Base-by-base conservation (phyloP, 1,140 invertebrate species). In the Eumaeus atala region DNA sequence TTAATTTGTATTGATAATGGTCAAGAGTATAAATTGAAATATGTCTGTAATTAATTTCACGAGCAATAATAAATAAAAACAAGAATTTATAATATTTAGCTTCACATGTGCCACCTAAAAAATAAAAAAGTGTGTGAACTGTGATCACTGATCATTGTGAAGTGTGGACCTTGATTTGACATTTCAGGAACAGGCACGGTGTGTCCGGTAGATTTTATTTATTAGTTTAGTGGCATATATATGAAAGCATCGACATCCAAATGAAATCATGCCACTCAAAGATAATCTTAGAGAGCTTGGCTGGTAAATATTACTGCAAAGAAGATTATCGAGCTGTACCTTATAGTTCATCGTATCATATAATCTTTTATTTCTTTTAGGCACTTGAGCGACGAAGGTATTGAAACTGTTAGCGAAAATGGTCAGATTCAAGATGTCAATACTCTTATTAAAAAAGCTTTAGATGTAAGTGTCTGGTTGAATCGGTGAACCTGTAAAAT, bases 311-410 rank as follows among this genome's bases (percentile, higher is more conserved):
- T 54, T 28, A 28, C 21, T 6, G 21, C 6, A 28, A 28, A 28
- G 21, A 28, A 28, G 21, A 3, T 28, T 28, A 28, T 28, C 2
- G 21, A 28, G 2, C 21, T 28, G 21, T 28, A 28, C 21, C 6
- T 2, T 28, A 28, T 28, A 28, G 21, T 28, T 28, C 21, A 28
- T 28, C 40, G 58, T 34, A 47, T 60, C 51, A 48, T 57, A 68
- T 64, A 35, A 72, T 67, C 62, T 58, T 66, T 37, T 79, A 59
- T 62, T 78, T 72, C 67, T 89, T 89, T 64, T 70, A 92, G 94
- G 93, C 87, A 91, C 73, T 82, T 94, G 48, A 91, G 92, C 58
- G 87, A 91, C 58, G 90, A 92, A 70, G 93, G 92, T 58, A 87
- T 91, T 55, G 88, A 92, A 67, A 76, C 88, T 68, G 88, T 93